Percentiles rank a stretch among this genome's conserved stretches.
Evolutionary conservation across 2,888 invertebrate species (phyloP).

Genomic region (Heliconius hortense): DNA sequence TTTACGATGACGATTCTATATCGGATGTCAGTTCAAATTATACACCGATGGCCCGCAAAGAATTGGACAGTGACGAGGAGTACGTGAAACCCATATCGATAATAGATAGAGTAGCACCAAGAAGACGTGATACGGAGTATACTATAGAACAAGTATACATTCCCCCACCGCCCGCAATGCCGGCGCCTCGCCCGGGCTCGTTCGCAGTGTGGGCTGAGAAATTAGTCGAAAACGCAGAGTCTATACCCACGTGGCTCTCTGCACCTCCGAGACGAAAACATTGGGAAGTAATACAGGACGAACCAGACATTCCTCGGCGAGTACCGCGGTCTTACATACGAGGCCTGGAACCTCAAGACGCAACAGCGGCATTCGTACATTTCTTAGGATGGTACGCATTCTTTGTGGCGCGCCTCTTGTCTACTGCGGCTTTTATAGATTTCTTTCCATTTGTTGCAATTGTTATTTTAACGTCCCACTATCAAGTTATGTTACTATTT

Average conservation of each 20-base stretch:
- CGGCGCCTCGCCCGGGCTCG: conserved; percentile 69
- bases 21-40: conserved; percentile 65
- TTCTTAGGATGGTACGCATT: conserved; percentile 91
- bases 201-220: conserved; percentile 75
- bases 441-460: conserved; percentile 84
- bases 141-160: conserved; percentile 71
- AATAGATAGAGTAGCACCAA: conserved; percentile 68
- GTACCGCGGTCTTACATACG: conserved; percentile 79
- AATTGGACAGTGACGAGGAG: conserved; percentile 66
- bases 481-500: conserved; percentile 84
- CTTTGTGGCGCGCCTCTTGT: conserved; percentile 86
- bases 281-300: conserved; percentile 60
- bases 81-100: conserved; percentile 67
- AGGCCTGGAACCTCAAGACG: conserved; percentile 89
- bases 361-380: conserved; percentile 85
- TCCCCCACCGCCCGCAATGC: conserved; percentile 75
- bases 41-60: conserved; percentile 51
- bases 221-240: conserved; percentile 81
- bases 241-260: conserved; percentile 77
- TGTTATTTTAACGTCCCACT: conserved; percentile 84
- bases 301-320: conserved; percentile 67
- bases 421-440: conserved; percentile 86
- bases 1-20: conserved; percentile 55
- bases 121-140: conserved; percentile 57
- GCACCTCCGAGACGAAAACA: conserved; percentile 73